phyloP scores from a whole-genome alignment of 2,888 invertebrate genomes.

The Lasioglossum oenotherae region DNA sequence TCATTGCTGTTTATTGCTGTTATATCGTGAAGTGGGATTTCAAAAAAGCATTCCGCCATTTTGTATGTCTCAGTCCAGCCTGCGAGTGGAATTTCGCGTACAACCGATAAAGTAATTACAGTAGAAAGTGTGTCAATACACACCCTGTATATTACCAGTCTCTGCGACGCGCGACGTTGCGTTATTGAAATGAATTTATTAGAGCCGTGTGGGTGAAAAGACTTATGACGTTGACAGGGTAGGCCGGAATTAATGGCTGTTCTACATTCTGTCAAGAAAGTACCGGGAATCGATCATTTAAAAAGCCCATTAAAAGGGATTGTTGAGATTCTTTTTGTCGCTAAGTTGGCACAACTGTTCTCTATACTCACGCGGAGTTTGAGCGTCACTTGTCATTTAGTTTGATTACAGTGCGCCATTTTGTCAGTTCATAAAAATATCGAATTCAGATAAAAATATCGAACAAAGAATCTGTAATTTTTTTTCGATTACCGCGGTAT shows the following conservation, averaged over 20 bases:
- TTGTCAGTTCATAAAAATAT: no score
- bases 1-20: not conserved
- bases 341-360: no score
- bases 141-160: not conserved
- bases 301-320: no score
- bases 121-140: slow-evolving; percentile 31
- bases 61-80: not conserved
- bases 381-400: no score
- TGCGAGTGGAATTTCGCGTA: not conserved
- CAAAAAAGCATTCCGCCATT: not conserved
- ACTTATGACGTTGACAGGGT: slow-evolving; percentile 20
- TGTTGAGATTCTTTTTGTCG: no score
- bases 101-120: slow-evolving; percentile 31
- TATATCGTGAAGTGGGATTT: not conserved
- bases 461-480: no score
- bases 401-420: no score
- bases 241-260: slow-evolving; percentile 24
- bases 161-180: not conserved
- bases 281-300: no score
- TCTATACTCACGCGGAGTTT: no score
- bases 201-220: not conserved
- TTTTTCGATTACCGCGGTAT: no score
- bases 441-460: no score
- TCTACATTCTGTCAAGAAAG: no score
- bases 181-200: slow-evolving; percentile 21